These are phyloP conservation scores for Alosa sapidissima DNA, from an alignment of 2,797 vertebrate species.

Conservation along the genomic window DNA sequence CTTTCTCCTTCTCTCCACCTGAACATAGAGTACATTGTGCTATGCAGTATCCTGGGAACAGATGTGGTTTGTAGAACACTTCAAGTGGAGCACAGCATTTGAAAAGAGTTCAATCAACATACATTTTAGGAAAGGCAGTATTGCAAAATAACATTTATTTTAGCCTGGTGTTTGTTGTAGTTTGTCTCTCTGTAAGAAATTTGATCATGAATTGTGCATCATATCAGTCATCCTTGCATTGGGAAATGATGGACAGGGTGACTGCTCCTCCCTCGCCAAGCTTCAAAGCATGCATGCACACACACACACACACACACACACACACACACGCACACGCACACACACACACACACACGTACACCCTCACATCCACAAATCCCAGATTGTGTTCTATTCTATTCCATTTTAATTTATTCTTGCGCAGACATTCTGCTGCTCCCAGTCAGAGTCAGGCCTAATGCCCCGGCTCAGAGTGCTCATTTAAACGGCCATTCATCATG, in stretches of 20 bases:
- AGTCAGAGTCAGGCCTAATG: neutral
- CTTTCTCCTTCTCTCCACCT: neutral
- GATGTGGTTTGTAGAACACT: neutral
- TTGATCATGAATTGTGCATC: conserved; percentile 3
- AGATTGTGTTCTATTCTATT: neutral
- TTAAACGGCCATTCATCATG: conserved; percentile 15
- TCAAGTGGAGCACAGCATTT: neutral
- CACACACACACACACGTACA: conserved; percentile 34
- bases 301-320: neutral
- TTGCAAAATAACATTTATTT: neutral
- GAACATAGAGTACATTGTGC: neutral
- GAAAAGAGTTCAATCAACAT: neutral
- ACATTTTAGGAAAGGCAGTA: neutral
- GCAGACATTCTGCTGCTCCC: neutral
- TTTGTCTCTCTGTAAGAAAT: neutral
- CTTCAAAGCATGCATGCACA: too few species aligned
- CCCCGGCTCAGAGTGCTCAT: neutral
- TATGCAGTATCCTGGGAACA: neutral
- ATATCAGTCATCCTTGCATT: neutral
- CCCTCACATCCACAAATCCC: conserved; percentile 33
- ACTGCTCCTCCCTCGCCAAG: too few species aligned
- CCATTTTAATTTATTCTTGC: conserved; percentile 7
- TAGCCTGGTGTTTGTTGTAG: neutral
- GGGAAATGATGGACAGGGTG: neutral
- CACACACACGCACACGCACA: neutral